Evolutionary conservation across 92 coral and sea anemone species (phyloP), one percentile per base, ranked within the genome.

Genomic region (Galaxea fascicularis): DNA sequence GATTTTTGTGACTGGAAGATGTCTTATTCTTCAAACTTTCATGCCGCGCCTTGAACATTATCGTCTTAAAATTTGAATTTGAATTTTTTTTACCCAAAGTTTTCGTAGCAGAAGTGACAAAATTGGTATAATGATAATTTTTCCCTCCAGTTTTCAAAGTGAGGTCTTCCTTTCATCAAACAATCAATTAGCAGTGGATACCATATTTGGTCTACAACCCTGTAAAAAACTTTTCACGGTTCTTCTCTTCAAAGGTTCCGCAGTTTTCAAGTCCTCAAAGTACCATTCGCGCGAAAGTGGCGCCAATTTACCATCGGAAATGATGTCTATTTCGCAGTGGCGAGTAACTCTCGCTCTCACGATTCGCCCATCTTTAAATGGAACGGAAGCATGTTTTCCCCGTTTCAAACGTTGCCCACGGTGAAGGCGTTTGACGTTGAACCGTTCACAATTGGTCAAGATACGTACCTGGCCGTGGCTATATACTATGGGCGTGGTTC

Each of bases 251-350:
- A 14, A 64, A 94, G 98, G 73, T 96, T 96, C 80, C 86, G 79
- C 66, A 56, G 78, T 30, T 94, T 85, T 28, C 98, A 96, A 68
- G 89, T 92, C 27, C 76, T 96, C 39, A 92, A 94, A 68, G 94
- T 96, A 4, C 86, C 76, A 25, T 78, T 78, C 25, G 96, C 98
- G 9, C 86, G 98, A 59, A 94, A 96, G 57, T 96, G 98, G 98
- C 74, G 85, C 3, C 91, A 91, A 13, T 96, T 96, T 74, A 82
- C 78, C 72, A 92, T 96, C 47, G 95, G 94, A 45, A 78, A 82
- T 35, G 94, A 90, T 59, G 90, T 78, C 49, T 96, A 78, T 82
- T 90, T 96, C 68, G 98, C 92, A 0, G 95, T 95, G 44, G 98
- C 98, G 17, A 94, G 94, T 85, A 88, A 92, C 74, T 86, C 94